Evolutionary conservation across 1,140 invertebrate genomes (phyloP).

Genomic region (Drosophila pallidifrons): DNA sequence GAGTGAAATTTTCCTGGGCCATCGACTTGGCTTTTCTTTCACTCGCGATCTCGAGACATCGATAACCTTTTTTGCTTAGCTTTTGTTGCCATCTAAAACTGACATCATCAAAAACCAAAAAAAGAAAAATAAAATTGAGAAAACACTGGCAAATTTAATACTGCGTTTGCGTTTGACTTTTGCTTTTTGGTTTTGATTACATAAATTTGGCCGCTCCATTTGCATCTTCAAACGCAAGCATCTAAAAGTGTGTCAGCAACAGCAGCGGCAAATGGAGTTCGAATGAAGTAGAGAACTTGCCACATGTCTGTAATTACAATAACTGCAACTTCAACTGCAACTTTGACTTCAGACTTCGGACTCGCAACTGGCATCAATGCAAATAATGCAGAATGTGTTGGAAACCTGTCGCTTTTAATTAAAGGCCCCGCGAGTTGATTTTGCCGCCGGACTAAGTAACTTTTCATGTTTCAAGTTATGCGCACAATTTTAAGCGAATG

Average conservation of each 20-base stretch:
- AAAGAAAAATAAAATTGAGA: constrained; percentile 27
- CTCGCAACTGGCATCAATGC: constrained; percentile 65
- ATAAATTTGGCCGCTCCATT: constrained; percentile 78
- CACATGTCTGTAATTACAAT: constrained; percentile 77
- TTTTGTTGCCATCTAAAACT: constrained; percentile 42
- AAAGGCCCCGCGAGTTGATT: constrained; percentile 64
- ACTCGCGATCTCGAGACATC: constrained; percentile 66
- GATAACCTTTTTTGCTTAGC: constrained; percentile 70
- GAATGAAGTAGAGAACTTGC: constrained; percentile 43
- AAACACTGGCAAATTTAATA: constrained; percentile 25
- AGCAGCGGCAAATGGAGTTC: constrained; percentile 17
- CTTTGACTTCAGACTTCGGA: constrained; percentile 39
- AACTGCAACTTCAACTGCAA: constrained; percentile 73
- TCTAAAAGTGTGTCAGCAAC: constrained; percentile 55
- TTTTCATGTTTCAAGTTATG: constrained; percentile 80
- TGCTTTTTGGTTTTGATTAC: constrained; percentile 76
- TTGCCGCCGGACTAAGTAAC: constrained; percentile 67
- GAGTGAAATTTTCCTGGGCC: constrained; percentile 66
- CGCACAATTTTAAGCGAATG: constrained; percentile 76
- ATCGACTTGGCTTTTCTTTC: constrained; percentile 59
- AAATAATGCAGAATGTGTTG: constrained; percentile 61
- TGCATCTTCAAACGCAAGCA: constrained; percentile 69
- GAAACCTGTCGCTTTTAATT: constrained; percentile 83
- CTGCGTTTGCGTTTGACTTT: neutral
- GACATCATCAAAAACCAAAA: constrained; percentile 67